phyloP scores from a whole-genome alignment of 2,113 vertebrate genomes.

The Deroptyus accipitrinus region DNA sequence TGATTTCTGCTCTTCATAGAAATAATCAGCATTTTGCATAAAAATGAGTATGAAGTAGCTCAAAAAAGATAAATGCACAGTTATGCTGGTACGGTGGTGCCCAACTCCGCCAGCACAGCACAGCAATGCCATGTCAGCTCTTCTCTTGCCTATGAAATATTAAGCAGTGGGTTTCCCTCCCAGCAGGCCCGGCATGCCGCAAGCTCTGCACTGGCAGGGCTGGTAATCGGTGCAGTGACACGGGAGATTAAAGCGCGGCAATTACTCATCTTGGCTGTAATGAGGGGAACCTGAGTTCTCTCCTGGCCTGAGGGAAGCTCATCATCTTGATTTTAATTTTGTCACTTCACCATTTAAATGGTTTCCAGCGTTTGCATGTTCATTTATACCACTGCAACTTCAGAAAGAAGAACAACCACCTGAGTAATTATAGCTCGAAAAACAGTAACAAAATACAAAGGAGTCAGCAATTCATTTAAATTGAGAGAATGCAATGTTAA shows the following conservation, averaged over 20 bases:
- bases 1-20: constrained; percentile 71
- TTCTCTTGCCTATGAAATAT: not conserved
- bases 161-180: not conserved
- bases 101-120: not conserved
- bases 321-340: constrained; percentile 30
- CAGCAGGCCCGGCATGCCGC: not conserved
- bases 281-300: constrained; percentile 27
- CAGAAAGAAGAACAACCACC: constrained; percentile 21
- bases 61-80: not conserved
- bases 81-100: not conserved
- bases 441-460: constrained; percentile 38
- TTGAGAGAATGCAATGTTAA: not conserved
- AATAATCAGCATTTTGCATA: constrained; percentile 67
- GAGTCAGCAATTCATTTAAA: constrained; percentile 40
- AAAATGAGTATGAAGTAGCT: constrained; percentile 26
- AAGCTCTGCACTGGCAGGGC: not conserved
- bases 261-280: constrained; percentile 49
- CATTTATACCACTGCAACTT: not conserved
- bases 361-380: not conserved
- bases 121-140: not conserved
- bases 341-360: constrained; percentile 32
- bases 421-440: constrained; percentile 9
- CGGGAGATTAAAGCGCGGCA: constrained; percentile 1
- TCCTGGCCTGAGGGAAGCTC: constrained; percentile 35
- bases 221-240: not conserved